A percentile compares a stretch with the other conserved stretches of the same genome.
phyloP scores from a whole-genome alignment of 2,113 vertebrate genomes.

The Alexandromys fortis region DNA sequence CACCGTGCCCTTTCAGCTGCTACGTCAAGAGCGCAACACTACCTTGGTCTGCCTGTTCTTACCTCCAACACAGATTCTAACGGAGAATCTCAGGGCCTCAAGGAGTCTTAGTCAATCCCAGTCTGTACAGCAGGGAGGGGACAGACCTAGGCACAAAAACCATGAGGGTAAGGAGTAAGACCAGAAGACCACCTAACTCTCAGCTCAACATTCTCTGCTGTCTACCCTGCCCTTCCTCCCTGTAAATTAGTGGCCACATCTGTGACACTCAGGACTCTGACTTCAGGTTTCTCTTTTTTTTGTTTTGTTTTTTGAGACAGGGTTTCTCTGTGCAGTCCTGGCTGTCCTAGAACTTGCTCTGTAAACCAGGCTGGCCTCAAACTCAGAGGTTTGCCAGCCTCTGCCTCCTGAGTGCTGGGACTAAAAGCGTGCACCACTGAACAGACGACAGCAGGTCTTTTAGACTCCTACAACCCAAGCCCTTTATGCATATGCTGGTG shows the following conservation, averaged over 20 bases:
- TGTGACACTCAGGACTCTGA: not conserved
- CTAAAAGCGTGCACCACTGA: not conserved
- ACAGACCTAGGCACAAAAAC: not conserved
- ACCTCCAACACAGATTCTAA: constrained; percentile 23
- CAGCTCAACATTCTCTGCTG: not conserved
- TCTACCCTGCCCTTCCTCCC: not conserved
- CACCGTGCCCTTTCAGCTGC: not conserved
- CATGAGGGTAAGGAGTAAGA: not conserved
- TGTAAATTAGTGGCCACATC: not conserved
- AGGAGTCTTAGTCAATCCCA: not conserved
- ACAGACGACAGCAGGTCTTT: not conserved
- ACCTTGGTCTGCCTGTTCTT: not conserved
- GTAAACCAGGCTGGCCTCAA: not conserved
- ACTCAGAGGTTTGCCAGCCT: not conserved
- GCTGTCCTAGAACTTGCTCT: not conserved
- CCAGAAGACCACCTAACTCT: not conserved
- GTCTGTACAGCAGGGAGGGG: not conserved
- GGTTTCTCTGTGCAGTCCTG: too few species aligned
- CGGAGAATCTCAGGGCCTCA: not conserved
- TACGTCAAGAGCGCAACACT: not conserved
- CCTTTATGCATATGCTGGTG: not conserved
- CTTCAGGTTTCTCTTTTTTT: not conserved
- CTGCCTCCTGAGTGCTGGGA: not conserved
- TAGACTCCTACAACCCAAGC: not conserved
- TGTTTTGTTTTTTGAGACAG: too few species aligned